Evolutionary conservation across 1,140 invertebrate species (phyloP), one percentile per base, ranked within the genome.

Genomic region (Olivierus martensii): DNA sequence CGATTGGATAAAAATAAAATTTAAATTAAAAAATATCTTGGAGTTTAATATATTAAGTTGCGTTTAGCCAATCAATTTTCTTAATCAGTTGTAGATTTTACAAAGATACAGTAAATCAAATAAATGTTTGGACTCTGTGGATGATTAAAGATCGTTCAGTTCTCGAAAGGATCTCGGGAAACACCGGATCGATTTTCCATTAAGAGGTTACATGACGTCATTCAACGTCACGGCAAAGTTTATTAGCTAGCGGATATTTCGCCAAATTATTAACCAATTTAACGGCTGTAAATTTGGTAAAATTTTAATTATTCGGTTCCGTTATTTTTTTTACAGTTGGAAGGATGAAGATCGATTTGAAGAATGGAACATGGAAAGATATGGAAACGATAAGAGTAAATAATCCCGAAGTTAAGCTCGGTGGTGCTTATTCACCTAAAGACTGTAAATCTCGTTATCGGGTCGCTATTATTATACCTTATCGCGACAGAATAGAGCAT

Each of bases 391-490:
- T 41, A 41, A 15, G 14, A 15, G 12, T 5, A 41, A 41, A n/a
- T 41, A 18, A 15, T 41, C 17, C 39, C 12, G 14, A 12, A 18
- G 14, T 41, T 41, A 18, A 35, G 17, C 36, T 39, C 5, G 54
- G 54, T 12, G 54, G 54, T 12, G 42, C 51, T 21, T 56, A 42
- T 38, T 34, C 28, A 35, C 56, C 56, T 6, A 35, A 21, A 3
- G n/a, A 22, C 19, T 57, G 56, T 42, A 57, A 28, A 35, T 22
- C 55, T 35, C 56, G 56, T 34, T 36, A 57, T 42, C 56, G 56
- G 2, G 65, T 73, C n/a, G 71, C 68, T 9, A 62, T 72, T 10
- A 66, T 73, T 17, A 64, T 73, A 46, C 72, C 71, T 45, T 73
- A 70, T 59, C 59, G 74, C 47, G 70, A 76, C 57, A 58, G 73